These are phyloP conservation scores for Heterotilapia buettikoferi DNA, from an alignment of 2,113 vertebrate genomes.

Conservation along the genomic window DNA sequence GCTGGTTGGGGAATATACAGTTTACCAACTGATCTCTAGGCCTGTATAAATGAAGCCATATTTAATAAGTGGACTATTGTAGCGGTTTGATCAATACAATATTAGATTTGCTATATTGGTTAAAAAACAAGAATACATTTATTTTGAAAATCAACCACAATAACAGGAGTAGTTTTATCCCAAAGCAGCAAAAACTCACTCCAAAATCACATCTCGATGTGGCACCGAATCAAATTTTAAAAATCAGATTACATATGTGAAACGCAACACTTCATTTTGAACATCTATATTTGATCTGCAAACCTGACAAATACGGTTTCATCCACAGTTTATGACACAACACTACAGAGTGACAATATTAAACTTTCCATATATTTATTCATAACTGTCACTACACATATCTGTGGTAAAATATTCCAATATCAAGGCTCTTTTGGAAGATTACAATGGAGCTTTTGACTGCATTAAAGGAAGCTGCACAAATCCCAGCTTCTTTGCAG, in stretches of 20 bases:
- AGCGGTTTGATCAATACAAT: neutral
- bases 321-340: neutral
- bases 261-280: neutral
- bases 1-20: neutral
- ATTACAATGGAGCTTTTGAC: neutral
- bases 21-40: neutral
- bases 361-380: neutral
- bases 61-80: neutral
- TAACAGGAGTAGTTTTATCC: neutral
- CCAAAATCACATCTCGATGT: neutral
- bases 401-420: neutral
- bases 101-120: neutral
- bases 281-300: neutral
- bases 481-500: neutral
- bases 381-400: neutral
- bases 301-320: neutral
- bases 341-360: neutral
- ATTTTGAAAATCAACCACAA: neutral
- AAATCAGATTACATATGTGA: neutral
- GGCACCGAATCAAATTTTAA: neutral
- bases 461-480: neutral
- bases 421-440: neutral
- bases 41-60: neutral
- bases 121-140: neutral
- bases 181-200: neutral